Percentiles rank a stretch among this genome's conserved stretches.
Conservation (phyloP, 2,888 invertebrate species). For the Drosophila prolongata region DNA sequence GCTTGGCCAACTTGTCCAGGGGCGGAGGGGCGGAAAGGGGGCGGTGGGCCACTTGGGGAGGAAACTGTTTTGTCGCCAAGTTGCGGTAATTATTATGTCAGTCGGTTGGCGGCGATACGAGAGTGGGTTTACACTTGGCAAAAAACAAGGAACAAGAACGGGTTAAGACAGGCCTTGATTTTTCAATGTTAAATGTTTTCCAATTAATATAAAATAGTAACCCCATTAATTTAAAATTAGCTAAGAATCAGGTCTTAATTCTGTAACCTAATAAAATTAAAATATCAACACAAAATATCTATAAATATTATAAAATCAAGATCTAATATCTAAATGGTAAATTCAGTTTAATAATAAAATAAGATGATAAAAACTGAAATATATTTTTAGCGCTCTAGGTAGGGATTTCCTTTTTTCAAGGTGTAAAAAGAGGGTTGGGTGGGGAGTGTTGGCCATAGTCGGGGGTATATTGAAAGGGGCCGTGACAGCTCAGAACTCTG, state of each 20-base stretch:
- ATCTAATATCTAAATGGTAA: no score
- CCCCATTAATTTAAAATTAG: no score
- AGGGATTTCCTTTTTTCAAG: neutral
- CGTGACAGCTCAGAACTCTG: slow-evolving; percentile 36
- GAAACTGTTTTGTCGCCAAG: slow-evolving; percentile 50
- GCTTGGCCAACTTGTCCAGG: slow-evolving; percentile 22
- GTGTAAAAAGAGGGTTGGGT: slow-evolving; percentile 9
- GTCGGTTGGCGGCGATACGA: slow-evolving; percentile 49
- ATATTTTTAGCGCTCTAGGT: no score
- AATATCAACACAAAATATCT: no score
- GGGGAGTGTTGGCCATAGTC: slow-evolving; percentile 12
- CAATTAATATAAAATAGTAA: no score
- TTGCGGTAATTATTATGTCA: slow-evolving; percentile 74
- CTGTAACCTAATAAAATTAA: no score
- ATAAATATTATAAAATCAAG: no score
- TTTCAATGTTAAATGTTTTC: no score
- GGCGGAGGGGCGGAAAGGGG: neutral
- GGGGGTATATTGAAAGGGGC: slow-evolving; percentile 6
- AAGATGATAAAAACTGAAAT: no score
- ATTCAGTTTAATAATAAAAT: no score
- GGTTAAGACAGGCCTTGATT: no score
- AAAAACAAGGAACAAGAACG: neutral
- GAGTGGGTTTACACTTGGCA: slow-evolving; percentile 17
- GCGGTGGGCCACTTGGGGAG: slow-evolving; percentile 16
- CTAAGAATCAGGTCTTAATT: no score